Conservation (phyloP, 1,140 invertebrate species). For the Bombus difficillimus region DNA sequence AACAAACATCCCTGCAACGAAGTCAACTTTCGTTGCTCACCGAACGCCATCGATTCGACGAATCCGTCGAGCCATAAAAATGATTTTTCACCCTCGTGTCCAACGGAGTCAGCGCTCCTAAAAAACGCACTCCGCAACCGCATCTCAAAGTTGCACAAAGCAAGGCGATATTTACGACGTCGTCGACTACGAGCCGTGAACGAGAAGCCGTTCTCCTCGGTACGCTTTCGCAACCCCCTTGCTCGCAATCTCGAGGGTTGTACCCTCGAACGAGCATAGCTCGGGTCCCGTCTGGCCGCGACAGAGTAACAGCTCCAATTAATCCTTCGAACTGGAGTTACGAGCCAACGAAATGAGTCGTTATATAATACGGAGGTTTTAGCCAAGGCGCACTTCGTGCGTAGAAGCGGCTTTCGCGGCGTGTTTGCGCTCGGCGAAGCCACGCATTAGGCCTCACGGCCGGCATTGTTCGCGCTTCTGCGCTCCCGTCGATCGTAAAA, state of each 20-base stretch:
- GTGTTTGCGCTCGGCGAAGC: slow-evolving; percentile 29
- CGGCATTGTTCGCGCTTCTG: slow-evolving; percentile 49
- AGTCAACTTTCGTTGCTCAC: background rate
- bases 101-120: background rate
- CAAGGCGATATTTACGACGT: slow-evolving; percentile 57
- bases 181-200: slow-evolving; percentile 22
- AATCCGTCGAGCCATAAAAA: slow-evolving; percentile 18
- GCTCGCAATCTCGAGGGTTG: slow-evolving; percentile 60
- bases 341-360: slow-evolving; percentile 70
- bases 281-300: slow-evolving; percentile 70
- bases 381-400: background rate
- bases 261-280: slow-evolving; percentile 67
- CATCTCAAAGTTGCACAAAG: slow-evolving; percentile 42
- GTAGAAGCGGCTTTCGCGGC: slow-evolving; percentile 5
- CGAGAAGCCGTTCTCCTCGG: background rate
- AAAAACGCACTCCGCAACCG: slow-evolving; percentile 27
- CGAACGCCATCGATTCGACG: background rate
- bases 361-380: slow-evolving; percentile 69
- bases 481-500: slow-evolving; percentile 55
- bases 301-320: slow-evolving; percentile 73
- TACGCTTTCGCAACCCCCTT: slow-evolving; percentile 38
- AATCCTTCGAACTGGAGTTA: slow-evolving; percentile 75
- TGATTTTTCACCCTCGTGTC: slow-evolving; percentile 1
- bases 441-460: slow-evolving; percentile 14
- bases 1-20: background rate